Conservation (phyloP, 2,888 invertebrate genomes). For the Dexiosoma caninum region DNA sequence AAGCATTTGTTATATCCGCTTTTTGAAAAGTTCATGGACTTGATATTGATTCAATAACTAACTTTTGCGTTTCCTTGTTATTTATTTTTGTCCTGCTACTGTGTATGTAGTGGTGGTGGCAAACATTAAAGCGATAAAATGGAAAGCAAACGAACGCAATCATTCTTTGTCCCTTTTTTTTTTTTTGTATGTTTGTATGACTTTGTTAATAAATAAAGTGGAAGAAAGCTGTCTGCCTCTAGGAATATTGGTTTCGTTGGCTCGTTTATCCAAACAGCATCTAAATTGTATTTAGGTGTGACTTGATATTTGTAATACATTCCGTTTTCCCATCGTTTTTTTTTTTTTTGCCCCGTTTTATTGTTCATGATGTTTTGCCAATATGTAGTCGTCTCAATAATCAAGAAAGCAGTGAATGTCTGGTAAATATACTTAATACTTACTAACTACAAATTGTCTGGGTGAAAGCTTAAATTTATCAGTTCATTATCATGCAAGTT, state of each 20-base stretch:
- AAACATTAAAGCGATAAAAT: slow-evolving; percentile 43
- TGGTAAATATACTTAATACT: slow-evolving; percentile 46
- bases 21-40: slow-evolving; percentile 52
- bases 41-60: slow-evolving; percentile 40
- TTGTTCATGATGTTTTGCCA: slow-evolving; percentile 43
- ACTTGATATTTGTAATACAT: slow-evolving; percentile 56
- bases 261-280: slow-evolving; percentile 57
- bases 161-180: slow-evolving; percentile 1
- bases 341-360: not conserved
- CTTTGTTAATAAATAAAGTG: not conserved
- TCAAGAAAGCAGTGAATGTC: slow-evolving; percentile 49
- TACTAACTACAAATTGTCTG: slow-evolving; percentile 55
- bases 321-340: not conserved
- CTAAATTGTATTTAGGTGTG: slow-evolving; percentile 63
- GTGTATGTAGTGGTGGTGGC: slow-evolving; percentile 10
- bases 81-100: not conserved
- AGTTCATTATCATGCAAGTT: slow-evolving; percentile 54
- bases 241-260: slow-evolving; percentile 24
- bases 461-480: slow-evolving; percentile 57
- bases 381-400: too few relatives aligned
- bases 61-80: not conserved
- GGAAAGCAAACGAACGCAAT: slow-evolving; percentile 43
- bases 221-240: slow-evolving; percentile 3
- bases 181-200: not conserved
- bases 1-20: slow-evolving; percentile 55